Base-by-base conservation (phyloP, 1,140 invertebrate genomes). In the Lithobius niger region DNA sequence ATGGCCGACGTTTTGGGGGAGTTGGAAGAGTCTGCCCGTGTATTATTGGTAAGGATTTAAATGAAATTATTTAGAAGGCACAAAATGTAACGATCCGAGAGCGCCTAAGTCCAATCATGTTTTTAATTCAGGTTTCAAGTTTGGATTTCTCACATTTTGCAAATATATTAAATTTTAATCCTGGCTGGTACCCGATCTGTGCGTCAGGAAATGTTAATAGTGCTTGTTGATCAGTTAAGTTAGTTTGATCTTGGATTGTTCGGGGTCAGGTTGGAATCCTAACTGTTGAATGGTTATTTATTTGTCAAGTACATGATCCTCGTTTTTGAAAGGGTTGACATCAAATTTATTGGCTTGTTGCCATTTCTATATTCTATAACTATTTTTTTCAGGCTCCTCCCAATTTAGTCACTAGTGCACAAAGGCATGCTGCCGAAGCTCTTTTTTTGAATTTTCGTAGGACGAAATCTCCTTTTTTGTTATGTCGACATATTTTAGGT, bases 351-450 rank as follows among this genome's bases (percentile, higher is more conserved):
- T n/a, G n/a, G n/a, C n/a, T n/a, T n/a, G n/a, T n/a, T n/a, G n/a
- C n/a, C n/a, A n/a, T n/a, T n/a, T n/a, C n/a, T n/a, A n/a, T n/a
- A n/a, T n/a, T n/a, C n/a, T n/a, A n/a, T n/a, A n/a, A n/a, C n/a
- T n/a, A n/a, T n/a, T n/a, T n/a, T n/a, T n/a, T n/a, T 61, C 59
- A 91, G 88, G 87, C 87, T 56, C 82, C 88, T 45, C 86, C 88
- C 60, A 82, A 84, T 71, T 48, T 86, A 57, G 82, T 91, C 19
- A 81, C 78, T 36, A 71, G 76, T 62, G 81, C 88, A 63, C 85
- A 91, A 67, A 71, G 88, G 57, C 80, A 80, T 63, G 77, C 78
- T 59, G 88, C 88, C 19, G 86, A 92, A 71, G 71, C 72, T 60
- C 76, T 91, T 19, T 85, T 92, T 64, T 65, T 90, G 19, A 78